Base-by-base conservation (phyloP, 2,113 vertebrate genomes). In the Xerus inauris region DNA sequence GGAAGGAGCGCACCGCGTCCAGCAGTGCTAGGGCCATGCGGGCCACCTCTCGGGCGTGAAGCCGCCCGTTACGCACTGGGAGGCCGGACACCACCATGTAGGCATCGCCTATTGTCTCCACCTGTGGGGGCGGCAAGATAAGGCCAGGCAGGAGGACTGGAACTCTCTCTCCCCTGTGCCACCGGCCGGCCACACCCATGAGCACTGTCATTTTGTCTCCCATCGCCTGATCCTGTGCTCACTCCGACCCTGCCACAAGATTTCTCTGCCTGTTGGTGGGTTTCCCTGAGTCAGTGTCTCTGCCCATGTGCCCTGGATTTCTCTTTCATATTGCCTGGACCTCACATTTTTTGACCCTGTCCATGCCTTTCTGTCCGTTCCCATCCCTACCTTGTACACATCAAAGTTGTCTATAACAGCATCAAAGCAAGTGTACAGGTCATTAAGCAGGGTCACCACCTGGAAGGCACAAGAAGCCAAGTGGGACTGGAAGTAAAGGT, bases 391-490 rank as follows among this genome's bases (percentile, higher is more conserved):
- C 99, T 99, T 99, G 98, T 99, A 99, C 93, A 99, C 99, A 2
- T 99, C 99, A 75, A 99, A 99, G 98, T 99, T 99, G 98, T 99
- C 99, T n/a, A 99, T 99, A 97, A 99, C 99, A 92, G 99, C 99
- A 0, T 99, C 99, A 6, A 99, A 99, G 91, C 99, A 99, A 7
- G 99, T 99, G 97, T 99, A 99, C 64, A 99, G 98, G 94, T 99
- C 99, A 30, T 99, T 99, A 94, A 99, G 97, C 83, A 99, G 95
- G 0, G 99, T 99, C 94, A 99, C 99, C 42, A 99, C 99, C 99
- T 99, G 97, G 26, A 89, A 73, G 28, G 76, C 47, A 93, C 54
- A 32, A 65, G 42, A 84, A 57, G 28, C 26, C 38, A 30, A 40
- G 16, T 47, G 6, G 40, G n/a, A 10, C 8, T 5, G 49, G 82